These are phyloP conservation scores for Siniperca chuatsi DNA, from an alignment of 2,113 vertebrate species.

Conservation along the genomic window DNA sequence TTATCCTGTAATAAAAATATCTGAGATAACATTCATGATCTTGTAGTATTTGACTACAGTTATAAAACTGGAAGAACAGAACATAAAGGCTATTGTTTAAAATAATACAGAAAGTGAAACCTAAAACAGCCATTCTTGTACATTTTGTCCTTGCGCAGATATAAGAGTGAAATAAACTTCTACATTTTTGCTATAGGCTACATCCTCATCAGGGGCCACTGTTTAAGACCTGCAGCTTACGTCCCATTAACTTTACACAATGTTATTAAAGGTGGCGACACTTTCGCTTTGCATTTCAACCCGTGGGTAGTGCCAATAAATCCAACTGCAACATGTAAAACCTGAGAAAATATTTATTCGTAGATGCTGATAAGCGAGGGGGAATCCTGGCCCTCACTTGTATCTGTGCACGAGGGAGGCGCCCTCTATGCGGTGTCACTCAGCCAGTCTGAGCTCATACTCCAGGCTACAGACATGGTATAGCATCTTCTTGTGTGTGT, in stretches of 20 bases:
- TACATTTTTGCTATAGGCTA: too few relatives aligned
- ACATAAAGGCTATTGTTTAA: background rate
- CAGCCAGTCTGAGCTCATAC: slow-evolving; percentile 40
- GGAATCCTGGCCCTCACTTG: slow-evolving; percentile 31
- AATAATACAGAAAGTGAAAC: slow-evolving; percentile 68
- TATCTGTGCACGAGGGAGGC: slow-evolving; percentile 21
- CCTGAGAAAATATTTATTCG: slow-evolving; percentile 41
- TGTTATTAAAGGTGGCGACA: slow-evolving; percentile 2
- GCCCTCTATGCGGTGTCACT: slow-evolving; percentile 26
- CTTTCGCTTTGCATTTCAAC: slow-evolving; percentile 8
- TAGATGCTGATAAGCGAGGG: slow-evolving; percentile 27
- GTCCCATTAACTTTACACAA: background rate
- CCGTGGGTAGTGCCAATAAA: slow-evolving; percentile 1
- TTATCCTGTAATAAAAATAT: background rate
- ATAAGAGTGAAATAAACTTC: background rate
- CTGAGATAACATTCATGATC: background rate
- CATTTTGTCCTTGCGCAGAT: background rate
- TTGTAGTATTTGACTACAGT: background rate
- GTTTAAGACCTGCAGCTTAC: background rate
- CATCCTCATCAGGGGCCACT: background rate
- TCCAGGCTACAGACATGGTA: slow-evolving; percentile 6
- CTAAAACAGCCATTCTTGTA: background rate
- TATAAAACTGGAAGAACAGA: background rate
- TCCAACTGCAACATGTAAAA: slow-evolving; percentile 19
- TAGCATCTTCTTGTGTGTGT: slow-evolving; percentile 5